These are phyloP conservation scores for Acrobasis consociella DNA, from an alignment of 2,888 invertebrate genomes.

Conservation along the genomic window DNA sequence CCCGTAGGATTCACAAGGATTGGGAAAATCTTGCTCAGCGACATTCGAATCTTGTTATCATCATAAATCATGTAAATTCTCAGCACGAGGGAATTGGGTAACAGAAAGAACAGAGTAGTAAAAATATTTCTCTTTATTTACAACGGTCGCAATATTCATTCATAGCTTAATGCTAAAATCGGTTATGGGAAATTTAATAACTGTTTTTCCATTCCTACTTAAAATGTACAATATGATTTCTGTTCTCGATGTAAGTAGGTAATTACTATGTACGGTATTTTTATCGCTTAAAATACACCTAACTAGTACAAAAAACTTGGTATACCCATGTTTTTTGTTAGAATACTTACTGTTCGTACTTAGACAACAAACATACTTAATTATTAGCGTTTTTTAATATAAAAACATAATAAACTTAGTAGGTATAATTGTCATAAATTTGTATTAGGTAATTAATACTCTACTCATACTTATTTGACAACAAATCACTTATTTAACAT, in stretches of 20 bases:
- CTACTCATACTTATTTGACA: too few species aligned
- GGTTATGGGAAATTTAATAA: conserved; percentile 9
- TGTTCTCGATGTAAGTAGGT: not conserved
- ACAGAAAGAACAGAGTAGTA: conserved; percentile 14
- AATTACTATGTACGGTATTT: not conserved
- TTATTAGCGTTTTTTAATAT: too few species aligned
- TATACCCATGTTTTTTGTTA: too few species aligned
- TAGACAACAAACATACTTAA: too few species aligned
- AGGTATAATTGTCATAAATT: too few species aligned
- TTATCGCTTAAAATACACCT: too few species aligned
- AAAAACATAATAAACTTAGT: too few species aligned
- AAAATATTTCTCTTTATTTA: conserved; percentile 42
- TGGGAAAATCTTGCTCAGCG: not conserved
- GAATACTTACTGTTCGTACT: too few species aligned
- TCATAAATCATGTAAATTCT: conserved; percentile 2
- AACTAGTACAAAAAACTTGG: too few species aligned
- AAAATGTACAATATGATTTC: not conserved
- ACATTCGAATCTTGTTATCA: conserved; percentile 18
- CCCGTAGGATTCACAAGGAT: conserved; percentile 12
- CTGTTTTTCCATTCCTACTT: conserved; percentile 3
- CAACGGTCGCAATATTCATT: conserved; percentile 31
- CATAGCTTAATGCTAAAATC: not conserved
- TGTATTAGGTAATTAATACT: too few species aligned
- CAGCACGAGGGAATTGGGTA: conserved; percentile 5
- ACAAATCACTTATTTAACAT: not conserved